Evolutionary conservation across 2,888 invertebrate genomes (phyloP), one percentile per base, ranked within the genome.

Genomic region (Eulithis prunata): DNA sequence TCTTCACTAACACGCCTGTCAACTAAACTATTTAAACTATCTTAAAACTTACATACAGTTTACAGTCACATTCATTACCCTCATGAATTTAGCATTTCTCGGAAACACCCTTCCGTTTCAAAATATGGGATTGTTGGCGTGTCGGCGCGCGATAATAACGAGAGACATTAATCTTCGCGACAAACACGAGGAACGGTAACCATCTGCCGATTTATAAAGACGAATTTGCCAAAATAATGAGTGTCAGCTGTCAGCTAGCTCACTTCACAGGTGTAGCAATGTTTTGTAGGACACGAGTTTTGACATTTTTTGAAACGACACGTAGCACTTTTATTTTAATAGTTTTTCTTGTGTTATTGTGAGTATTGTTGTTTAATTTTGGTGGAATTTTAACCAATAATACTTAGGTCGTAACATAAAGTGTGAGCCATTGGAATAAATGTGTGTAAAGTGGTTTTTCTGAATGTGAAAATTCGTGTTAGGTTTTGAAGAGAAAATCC

Each of bases 141-240:
- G 67, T 77, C 70, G 72, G 71, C 73, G 61, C 45, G 59, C 51
- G 55, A 51, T 64, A 51, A 59, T 68, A 68, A 63, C 69, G 79
- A 77, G 70, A 78, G 82, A 80, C 85, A 87, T 86, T 87, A 85
- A 88, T 89, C 87, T 85, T 78, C 79, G 77, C 79, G 78, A 79
- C 84, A 86, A 85, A 86, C 82, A 84, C 83, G 83, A 82, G 80
- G 75, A 80, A 75, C 74, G 74, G 79, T 79, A 78, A 79, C 79
- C 85, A 83, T 81, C 80, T 80, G 80, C 74, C 78, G 73, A 68
- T 69, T 73, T 75, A 71, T 71, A 70, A 66, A 71, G 72, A 73
- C 70, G 69, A 72, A 71, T 74, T 73, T 67, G 49, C 57, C 71
- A 68, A 69, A 74, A 72, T 70, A 73, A 63, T 60, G 56, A 52